phyloP scores from a whole-genome alignment of 2,888 invertebrate species.

The Melanostoma mellinum region DNA sequence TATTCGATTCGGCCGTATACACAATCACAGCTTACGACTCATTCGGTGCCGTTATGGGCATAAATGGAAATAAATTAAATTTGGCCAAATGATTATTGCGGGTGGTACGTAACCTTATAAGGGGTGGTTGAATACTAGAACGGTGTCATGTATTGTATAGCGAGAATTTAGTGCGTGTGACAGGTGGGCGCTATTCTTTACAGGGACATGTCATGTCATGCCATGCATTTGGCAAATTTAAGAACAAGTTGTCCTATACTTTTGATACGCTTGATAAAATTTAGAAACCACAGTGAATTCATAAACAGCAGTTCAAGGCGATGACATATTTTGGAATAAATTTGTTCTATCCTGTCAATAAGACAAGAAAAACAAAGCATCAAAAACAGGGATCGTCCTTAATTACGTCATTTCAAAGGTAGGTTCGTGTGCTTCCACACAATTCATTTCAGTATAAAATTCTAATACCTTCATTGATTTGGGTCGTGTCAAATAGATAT shows the following conservation, averaged over 20 bases:
- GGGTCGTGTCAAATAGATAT: slow-evolving; percentile 15
- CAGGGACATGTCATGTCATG: slow-evolving; percentile 24
- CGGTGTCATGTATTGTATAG: slow-evolving; percentile 5
- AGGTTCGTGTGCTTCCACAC: background rate
- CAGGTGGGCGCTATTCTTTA: slow-evolving; percentile 35
- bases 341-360: slow-evolving; percentile 20
- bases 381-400: background rate
- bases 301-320: background rate
- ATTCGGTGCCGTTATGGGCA: slow-evolving; percentile 46
- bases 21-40: slow-evolving; percentile 57
- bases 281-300: background rate
- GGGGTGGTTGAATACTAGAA: background rate
- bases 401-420: slow-evolving; percentile 15
- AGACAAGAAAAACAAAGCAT: background rate
- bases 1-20: slow-evolving; percentile 26
- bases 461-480: background rate
- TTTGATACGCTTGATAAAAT: slow-evolving; percentile 14
- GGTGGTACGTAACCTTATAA: slow-evolving; percentile 32
- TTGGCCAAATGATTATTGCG: slow-evolving; percentile 66
- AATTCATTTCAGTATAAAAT: no score
- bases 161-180: slow-evolving; percentile 33
- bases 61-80: slow-evolving; percentile 69
- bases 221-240: slow-evolving; percentile 43
- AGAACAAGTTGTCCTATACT: slow-evolving; percentile 1
- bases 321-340: slow-evolving; percentile 4